Evolutionary conservation across 2,113 vertebrate species (phyloP).

Genomic region (Probosciger aterrimus): DNA sequence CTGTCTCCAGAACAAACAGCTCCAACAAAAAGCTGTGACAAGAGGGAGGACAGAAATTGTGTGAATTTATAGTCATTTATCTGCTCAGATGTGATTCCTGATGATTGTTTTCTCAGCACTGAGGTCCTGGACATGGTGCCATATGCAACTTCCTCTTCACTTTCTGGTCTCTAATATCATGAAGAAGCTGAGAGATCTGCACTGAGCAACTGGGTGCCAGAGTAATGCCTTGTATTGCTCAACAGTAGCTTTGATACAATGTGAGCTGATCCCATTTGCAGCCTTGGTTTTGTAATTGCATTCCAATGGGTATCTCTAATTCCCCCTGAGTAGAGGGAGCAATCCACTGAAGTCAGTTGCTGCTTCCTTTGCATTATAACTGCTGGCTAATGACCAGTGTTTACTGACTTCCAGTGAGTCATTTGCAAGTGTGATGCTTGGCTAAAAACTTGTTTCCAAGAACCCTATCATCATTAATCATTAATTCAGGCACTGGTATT

Average conservation of each 20-base stretch:
- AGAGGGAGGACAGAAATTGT: not conserved
- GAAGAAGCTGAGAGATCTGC: too few species aligned
- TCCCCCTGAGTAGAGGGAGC: slow-evolving; percentile 43
- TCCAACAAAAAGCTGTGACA: not conserved
- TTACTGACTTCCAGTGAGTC: slow-evolving; percentile 34
- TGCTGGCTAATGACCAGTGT: not conserved
- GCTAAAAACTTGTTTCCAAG: slow-evolving; percentile 12
- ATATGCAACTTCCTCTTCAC: not conserved
- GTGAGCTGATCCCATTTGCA: not conserved
- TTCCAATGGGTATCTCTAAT: slow-evolving; percentile 42
- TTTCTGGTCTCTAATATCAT: not conserved
- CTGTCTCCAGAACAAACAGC: not conserved
- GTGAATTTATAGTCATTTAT: not conserved
- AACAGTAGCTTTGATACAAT: not conserved
- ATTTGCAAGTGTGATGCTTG: not conserved
- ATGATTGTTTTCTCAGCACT: not conserved
- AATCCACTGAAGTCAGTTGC: not conserved
- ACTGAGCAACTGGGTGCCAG: not conserved
- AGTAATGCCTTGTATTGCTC: not conserved
- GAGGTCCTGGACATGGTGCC: not conserved
- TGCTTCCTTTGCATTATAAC: not conserved
- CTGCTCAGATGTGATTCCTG: not conserved
- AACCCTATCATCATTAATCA: not conserved
- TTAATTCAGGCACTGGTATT: not conserved
- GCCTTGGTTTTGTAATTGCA: slow-evolving; percentile 27